Percentiles rank a stretch among this genome's conserved stretches.
These are phyloP conservation scores for Tipula unca DNA, from an alignment of 2,888 invertebrate species.

Conservation along the genomic window DNA sequence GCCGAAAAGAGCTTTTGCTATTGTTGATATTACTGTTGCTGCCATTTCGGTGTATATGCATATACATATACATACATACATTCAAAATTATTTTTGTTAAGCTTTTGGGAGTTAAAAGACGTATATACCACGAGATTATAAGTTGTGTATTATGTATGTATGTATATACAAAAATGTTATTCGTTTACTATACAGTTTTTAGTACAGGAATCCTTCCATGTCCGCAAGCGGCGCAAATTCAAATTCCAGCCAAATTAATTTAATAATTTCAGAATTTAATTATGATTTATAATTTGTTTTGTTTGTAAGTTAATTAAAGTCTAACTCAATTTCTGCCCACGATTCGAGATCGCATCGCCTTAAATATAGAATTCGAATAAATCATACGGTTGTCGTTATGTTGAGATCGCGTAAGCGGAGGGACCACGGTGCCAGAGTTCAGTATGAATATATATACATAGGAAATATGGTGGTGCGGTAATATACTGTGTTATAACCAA, in stretches of 20 bases:
- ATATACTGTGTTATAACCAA: neutral
- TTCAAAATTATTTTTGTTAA: neutral
- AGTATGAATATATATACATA: neutral
- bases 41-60: neutral
- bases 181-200: neutral
- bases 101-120: neutral
- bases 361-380: no score
- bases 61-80: neutral
- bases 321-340: no score
- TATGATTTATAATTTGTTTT: no score
- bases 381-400: no score
- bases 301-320: no score
- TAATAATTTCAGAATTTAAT: no score
- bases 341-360: no score
- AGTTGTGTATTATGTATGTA: no score
- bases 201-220: no score
- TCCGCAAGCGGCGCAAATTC: no score
- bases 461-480: neutral
- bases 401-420: neutral
- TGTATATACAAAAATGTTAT: no score
- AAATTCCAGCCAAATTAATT: no score
- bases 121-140: neutral
- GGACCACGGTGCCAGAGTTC: neutral
- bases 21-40: neutral
- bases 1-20: neutral